A percentile compares a stretch with the other conserved stretches of the same genome.
These are phyloP conservation scores for Scortum barcoo DNA, from an alignment of 2,113 vertebrate genomes.

Conservation along the genomic window DNA sequence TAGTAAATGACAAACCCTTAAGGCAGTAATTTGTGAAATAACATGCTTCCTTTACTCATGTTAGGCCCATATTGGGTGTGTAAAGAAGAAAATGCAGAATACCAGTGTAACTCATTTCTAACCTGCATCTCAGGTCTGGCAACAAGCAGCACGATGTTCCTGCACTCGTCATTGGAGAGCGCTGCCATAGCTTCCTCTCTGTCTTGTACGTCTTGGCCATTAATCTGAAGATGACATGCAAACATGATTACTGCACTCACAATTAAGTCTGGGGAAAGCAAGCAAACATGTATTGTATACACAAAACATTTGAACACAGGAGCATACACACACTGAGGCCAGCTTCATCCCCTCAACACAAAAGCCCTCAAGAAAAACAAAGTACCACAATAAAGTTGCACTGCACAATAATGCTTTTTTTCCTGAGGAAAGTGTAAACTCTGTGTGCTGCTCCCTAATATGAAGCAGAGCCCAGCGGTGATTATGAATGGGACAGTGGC, in stretches of 20 bases:
- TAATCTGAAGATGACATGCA: conserved; percentile 89
- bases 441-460: conserved; percentile 81
- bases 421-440: conserved; percentile 84
- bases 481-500: conserved; percentile 89
- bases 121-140: conserved; percentile 96
- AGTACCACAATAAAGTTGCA: conserved; percentile 35
- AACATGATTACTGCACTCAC: conserved; percentile 13
- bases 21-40: conserved; percentile 8
- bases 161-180: conserved; percentile 91
- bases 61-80: background rate
- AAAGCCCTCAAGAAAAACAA: conserved; percentile 46
- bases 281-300: background rate
- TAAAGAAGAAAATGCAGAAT: background rate
- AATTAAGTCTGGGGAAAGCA: conserved; percentile 26
- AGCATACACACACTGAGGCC: background rate
- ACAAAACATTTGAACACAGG: conserved; percentile 1
- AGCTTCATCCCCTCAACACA: conserved; percentile 19
- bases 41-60: background rate
- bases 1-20: conserved; percentile 21
- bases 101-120: conserved; percentile 45
- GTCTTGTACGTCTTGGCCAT: conserved; percentile 95
- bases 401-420: conserved; percentile 25
- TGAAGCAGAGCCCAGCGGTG: conserved; percentile 82
- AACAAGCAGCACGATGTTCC: conserved; percentile 91
- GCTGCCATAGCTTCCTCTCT: conserved; percentile 92